Percentiles rank a stretch among this genome's conserved stretches.
phyloP scores from a whole-genome alignment of 2,797 vertebrate genomes.

The Lepilemur ruficaudatus region DNA sequence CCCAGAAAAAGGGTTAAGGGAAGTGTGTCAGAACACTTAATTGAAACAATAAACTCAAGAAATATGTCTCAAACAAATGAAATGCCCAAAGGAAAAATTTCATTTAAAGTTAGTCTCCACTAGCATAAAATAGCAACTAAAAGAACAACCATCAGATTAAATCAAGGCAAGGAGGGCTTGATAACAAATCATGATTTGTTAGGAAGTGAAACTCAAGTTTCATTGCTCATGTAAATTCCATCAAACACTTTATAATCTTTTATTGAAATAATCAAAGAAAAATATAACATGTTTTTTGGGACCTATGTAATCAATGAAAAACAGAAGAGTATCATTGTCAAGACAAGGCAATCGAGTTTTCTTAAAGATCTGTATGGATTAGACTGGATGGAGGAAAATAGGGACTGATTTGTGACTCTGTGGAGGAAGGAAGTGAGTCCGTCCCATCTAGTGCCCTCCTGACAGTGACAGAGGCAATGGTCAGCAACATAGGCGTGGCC shows the following conservation, averaged over 20 bases:
- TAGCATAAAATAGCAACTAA: background rate
- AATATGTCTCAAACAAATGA: slow-evolving; percentile 45
- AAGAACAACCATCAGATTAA: background rate
- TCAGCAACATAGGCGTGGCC: background rate
- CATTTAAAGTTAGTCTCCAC: slow-evolving; percentile 23
- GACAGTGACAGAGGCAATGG: background rate
- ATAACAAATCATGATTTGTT: background rate
- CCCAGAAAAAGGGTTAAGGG: slow-evolving; percentile 45
- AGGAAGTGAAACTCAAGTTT: slow-evolving; percentile 12
- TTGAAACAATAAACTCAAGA: slow-evolving; percentile 59
- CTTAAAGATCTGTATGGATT: background rate
- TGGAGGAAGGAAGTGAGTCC: background rate
- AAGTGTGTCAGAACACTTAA: slow-evolving; percentile 64
- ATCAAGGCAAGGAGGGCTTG: background rate
- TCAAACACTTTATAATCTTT: background rate
- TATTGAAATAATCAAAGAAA: background rate
- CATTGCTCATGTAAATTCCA: background rate
- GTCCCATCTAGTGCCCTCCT: background rate
- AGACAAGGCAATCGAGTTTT: background rate
- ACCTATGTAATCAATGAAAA: slow-evolving; percentile 23
- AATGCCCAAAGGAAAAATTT: slow-evolving; percentile 2
- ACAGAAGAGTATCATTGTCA: background rate
- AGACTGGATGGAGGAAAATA: background rate
- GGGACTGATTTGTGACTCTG: background rate
- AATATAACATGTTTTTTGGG: background rate